Evolutionary conservation across 2,797 vertebrate genomes (phyloP), one percentile per base, ranked within the genome.

Genomic region (Mionectes olivaceus): DNA sequence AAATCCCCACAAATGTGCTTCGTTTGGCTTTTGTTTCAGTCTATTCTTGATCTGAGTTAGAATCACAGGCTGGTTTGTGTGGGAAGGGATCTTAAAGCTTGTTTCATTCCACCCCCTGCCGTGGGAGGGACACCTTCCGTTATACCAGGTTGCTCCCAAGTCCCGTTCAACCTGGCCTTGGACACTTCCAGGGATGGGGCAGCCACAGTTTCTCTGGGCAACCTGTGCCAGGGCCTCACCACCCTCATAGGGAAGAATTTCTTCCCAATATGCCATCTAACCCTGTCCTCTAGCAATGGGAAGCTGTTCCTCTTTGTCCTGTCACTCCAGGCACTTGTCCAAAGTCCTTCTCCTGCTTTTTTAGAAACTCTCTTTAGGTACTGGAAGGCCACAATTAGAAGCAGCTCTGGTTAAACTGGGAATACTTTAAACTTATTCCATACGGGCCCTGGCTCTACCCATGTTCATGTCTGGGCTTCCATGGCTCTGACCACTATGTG

Each of bases 101-200:
- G 19, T 49, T 30, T 15, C 7, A 18, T 70, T 39, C n/a, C 3
- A 30, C 15, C 17, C 8, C 5, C 10, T 64, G n/a, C 37, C n/a
- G 1, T 27, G 28, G 49, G 5, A 83, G 50, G 18, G 52, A 46
- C 21, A 46, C 17, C 12, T 77, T 57, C 19, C n/a, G 52, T 30
- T 52, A 0, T 4, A 44, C 12, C 71, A 32, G n/a, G 28, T 4
- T 70, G 24, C 18, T 70, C 12, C 12, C 37, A 69, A 70, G 49
- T 7, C n/a, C 32, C 0, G 0, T 69, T 24, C n/a, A 64, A 0
- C 11, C 28, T 39, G 11, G 13, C 2, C 4, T 83, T 2, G n/a
- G 21, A 8, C 44, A 52, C 7, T 70, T 13, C 28, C 21, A 83
- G 3, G n/a, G 24, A 52, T 50, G 44, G 21, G 13, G 14, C 32